Percentiles rank a stretch among this genome's conserved stretches.
Evolutionary conservation across 2,888 invertebrate genomes (phyloP).

Genomic region (Drosophila mercatorum): DNA sequence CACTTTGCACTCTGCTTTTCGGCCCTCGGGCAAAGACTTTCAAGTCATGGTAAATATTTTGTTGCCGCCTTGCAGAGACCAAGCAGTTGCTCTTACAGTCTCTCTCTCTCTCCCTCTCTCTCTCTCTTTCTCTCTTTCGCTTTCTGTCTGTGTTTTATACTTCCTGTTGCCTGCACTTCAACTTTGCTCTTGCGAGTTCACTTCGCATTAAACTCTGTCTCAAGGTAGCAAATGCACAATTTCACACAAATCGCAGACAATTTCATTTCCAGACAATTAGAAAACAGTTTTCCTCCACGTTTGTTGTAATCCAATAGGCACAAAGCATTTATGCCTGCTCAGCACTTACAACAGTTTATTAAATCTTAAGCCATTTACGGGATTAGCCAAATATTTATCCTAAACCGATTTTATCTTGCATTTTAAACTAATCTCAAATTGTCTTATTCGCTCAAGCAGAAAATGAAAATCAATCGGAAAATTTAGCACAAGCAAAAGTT

Average conservation of each 20-base stretch:
- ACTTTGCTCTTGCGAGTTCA: slow-evolving; percentile 59
- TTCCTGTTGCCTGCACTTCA: slow-evolving; percentile 34
- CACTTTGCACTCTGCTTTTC: slow-evolving; percentile 59
- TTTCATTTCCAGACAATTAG: slow-evolving; percentile 56
- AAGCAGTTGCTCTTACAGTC: slow-evolving; percentile 2
- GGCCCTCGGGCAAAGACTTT: slow-evolving; percentile 53
- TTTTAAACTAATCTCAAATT: background rate
- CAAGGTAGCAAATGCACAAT: slow-evolving; percentile 24
- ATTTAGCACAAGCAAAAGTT: background rate
- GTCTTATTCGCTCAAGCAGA: background rate
- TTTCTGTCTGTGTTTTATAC: background rate
- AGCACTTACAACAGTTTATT: slow-evolving; percentile 6
- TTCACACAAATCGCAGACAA: slow-evolving; percentile 37
- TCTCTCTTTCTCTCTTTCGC: too few relatives aligned
- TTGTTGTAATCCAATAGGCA: slow-evolving; percentile 21
- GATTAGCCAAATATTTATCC: slow-evolving; percentile 7
- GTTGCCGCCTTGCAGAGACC: slow-evolving; percentile 30
- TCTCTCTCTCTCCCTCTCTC: too few relatives aligned
- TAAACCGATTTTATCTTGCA: background rate
- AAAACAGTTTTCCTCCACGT: slow-evolving; percentile 16
- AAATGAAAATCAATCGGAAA: slow-evolving; percentile 6
- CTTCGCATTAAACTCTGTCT: slow-evolving; percentile 27
- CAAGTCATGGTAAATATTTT: slow-evolving; percentile 58
- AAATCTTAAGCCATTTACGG: background rate
- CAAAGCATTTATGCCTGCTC: slow-evolving; percentile 16